Conservation (phyloP, 35 echinoderm and acorn worm genomes). For the Lytechinus pictus region DNA sequence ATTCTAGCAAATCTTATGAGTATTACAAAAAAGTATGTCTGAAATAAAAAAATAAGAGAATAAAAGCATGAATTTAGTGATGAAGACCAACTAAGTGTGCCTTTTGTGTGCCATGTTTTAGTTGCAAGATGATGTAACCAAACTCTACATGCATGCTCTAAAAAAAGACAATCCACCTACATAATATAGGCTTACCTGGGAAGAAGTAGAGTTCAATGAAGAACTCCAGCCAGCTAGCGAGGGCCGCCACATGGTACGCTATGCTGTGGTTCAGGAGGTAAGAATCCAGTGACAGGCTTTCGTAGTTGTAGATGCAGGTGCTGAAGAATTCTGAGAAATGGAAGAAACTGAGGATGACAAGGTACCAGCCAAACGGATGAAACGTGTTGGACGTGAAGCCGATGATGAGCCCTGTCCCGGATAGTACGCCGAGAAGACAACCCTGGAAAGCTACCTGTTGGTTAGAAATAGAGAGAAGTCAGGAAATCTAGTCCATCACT, state of each 20-base stretch:
- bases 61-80: no score
- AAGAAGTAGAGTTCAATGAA: conserved; percentile 86
- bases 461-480: neutral
- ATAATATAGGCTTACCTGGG: conserved; percentile 66
- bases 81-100: no score
- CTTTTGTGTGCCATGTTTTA: no score
- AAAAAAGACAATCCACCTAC: no score
- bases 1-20: no score
- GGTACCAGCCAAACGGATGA: conserved; percentile 91
- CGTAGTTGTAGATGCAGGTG: conserved; percentile 93
- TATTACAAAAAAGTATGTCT: no score
- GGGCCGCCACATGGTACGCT: conserved; percentile 83
- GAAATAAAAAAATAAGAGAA: no score
- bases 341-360: conserved; percentile 95
- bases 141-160: no score
- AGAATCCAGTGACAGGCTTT: conserved; percentile 89
- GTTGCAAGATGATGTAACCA: no score
- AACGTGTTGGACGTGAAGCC: conserved; percentile 49
- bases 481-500: no score
- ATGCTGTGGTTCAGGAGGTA: conserved; percentile 97
- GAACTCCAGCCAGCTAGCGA: conserved; percentile 92
- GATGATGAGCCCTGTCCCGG: conserved; percentile 78
- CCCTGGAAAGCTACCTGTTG: conserved; percentile 85
- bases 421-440: conserved; percentile 81
- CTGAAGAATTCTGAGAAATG: conserved; percentile 97